Evolutionary conservation across 2,797 vertebrate genomes (phyloP), one percentile per base, ranked within the genome.

Genomic region (Microhierax caerulescens): DNA sequence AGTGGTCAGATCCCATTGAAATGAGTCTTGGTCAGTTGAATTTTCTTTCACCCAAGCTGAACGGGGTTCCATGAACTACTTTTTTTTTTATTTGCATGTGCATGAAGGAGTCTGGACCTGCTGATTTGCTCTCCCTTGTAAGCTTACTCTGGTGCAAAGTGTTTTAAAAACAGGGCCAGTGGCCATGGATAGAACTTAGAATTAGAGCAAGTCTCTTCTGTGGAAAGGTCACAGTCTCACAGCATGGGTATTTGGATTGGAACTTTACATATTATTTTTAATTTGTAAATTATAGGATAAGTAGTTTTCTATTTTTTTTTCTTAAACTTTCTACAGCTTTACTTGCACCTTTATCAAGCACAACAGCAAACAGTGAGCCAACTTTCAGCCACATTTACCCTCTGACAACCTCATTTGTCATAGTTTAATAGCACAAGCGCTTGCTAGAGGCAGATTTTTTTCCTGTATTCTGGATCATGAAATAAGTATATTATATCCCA

Each of bases 21-120:
- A 48, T 0, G 0, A 10, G 10, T 4, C 41, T 59, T 24, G 47
- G 59, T n/a, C 70, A 34, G 60, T 0, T 17, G 39, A 48, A 53
- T 80, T 85, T 73, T 56, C 47, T 88, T 76, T 72, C 16, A 27
- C 37, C 36, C 3, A 30, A 32, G 11, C 10, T 21, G 34, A 67
- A 51, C 12, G 23, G 7, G 10, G 17, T n/a, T 39, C 34, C 6
- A 5, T 30, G 12, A 53, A 56, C 70, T 54, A 48, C 7, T 27
- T 75, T 70, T 41, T 17, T 50, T 39, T 41, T 17, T 50, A n/a
- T 77, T n/a, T 43, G 18, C 2, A 2, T 60, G n/a, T 39, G 54
- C 19, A 9, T 41, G 50, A 60, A 28, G 30, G 43, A 64, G 64
- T 78, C 34, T 74, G 48, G 60, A 51, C 39, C 45, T 51, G 22